Percentiles rank a stretch among this genome's conserved stretches.
phyloP scores from a whole-genome alignment of 2,888 invertebrate species.

The Eupithecia subfuscata region DNA sequence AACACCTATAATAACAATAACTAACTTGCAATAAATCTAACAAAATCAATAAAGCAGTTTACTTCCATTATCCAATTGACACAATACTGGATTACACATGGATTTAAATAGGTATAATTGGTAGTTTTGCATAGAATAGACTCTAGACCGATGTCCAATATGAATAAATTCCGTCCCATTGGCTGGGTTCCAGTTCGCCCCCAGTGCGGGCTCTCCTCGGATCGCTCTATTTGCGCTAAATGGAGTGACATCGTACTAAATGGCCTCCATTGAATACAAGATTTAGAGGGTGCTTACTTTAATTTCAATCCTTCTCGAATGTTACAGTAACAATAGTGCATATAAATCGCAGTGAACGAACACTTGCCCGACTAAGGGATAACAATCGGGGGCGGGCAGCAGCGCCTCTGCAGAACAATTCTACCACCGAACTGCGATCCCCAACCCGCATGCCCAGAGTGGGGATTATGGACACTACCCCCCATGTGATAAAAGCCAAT shows the following conservation, averaged over 20 bases:
- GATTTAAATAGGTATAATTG: conserved; percentile 43
- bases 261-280: conserved; percentile 40
- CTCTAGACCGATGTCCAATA: conserved; percentile 25
- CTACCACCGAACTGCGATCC: too few relatives aligned
- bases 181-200: conserved; percentile 50
- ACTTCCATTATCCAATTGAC: not conserved
- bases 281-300: conserved; percentile 34
- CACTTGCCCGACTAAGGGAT: too few relatives aligned
- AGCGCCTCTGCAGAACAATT: too few relatives aligned
- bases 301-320: conserved; percentile 12
- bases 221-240: conserved; percentile 50
- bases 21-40: not conserved
- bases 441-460: too few relatives aligned
- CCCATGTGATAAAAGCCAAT: too few relatives aligned
- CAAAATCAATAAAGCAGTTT: not conserved
- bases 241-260: conserved; percentile 46
- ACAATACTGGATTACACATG: conserved; percentile 1
- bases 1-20: too few relatives aligned
- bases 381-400: too few relatives aligned
- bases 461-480: too few relatives aligned
- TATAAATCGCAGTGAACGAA: not conserved
- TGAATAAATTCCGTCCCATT: conserved; percentile 45
- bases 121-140: conserved; percentile 39
- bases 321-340: conserved; percentile 5
- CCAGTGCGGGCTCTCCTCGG: conserved; percentile 31